These are phyloP conservation scores for Eulithis prunata DNA, from an alignment of 2,888 invertebrate species.

Conservation along the genomic window DNA sequence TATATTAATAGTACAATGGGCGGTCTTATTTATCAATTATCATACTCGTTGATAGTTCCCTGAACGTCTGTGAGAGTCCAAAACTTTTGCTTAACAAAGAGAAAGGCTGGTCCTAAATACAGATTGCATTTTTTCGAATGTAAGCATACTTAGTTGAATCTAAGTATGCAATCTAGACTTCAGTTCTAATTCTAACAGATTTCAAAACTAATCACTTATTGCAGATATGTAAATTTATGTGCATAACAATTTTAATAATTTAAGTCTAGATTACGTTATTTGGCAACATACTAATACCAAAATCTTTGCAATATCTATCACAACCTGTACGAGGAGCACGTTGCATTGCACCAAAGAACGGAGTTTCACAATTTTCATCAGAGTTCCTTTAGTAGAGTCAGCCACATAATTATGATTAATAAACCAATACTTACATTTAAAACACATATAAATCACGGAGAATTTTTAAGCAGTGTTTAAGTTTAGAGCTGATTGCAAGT, in stretches of 20 bases:
- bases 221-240: neutral
- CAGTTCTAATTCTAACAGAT: neutral
- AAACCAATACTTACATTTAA: too few relatives aligned
- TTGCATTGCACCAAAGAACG: neutral
- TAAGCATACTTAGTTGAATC: too few relatives aligned
- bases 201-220: neutral
- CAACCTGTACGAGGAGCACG: neutral
- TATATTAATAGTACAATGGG: too few relatives aligned
- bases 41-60: too few relatives aligned
- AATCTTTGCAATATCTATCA: neutral
- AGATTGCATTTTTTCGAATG: neutral
- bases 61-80: too few relatives aligned
- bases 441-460: too few relatives aligned
- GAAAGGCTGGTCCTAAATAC: neutral
- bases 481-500: too few relatives aligned
- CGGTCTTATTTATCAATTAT: too few relatives aligned
- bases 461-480: too few relatives aligned
- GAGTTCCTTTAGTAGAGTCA: conserved; percentile 4
- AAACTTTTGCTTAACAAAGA: neutral
- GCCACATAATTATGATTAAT: neutral
- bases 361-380: conserved; percentile 6
- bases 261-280: neutral
- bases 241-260: neutral
- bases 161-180: neutral
- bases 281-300: neutral